Conservation (phyloP, 2,113 vertebrate genomes). For the Rhinichthys klamathensis region DNA sequence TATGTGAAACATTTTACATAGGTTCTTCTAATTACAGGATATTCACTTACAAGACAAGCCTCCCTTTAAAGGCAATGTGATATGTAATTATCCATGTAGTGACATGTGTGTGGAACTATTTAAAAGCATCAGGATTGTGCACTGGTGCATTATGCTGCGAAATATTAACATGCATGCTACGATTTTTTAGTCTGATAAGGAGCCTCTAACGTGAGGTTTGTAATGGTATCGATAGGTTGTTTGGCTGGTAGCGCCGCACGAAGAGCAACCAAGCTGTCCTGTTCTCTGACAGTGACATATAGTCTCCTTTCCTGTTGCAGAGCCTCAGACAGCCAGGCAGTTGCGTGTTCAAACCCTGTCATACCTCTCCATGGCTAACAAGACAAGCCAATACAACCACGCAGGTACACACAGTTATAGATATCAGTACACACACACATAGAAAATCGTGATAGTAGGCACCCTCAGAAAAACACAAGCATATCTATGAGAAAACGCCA, state of each 20-base stretch:
- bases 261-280: not conserved
- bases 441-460: not conserved
- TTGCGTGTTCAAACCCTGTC: constrained; percentile 15
- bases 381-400: constrained; percentile 24
- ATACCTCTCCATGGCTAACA: constrained; percentile 8
- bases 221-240: not conserved
- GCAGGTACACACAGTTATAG: constrained; percentile 4
- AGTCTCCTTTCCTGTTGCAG: not conserved
- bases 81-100: constrained; percentile 14
- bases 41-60: constrained; percentile 26
- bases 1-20: not conserved
- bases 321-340: constrained; percentile 6
- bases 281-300: constrained; percentile 42
- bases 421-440: constrained; percentile 12
- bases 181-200: not conserved
- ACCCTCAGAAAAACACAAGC: not conserved
- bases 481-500: not conserved
- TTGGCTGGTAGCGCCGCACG: not conserved
- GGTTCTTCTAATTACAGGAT: constrained; percentile 12
- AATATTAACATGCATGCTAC: not conserved
- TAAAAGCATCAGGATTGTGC: not conserved
- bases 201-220: constrained; percentile 7
- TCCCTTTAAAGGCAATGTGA: not conserved
- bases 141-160: no score
- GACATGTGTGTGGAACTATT: constrained; percentile 6